Conservation (phyloP, 1,140 invertebrate genomes). For the Lethrus apterus region DNA sequence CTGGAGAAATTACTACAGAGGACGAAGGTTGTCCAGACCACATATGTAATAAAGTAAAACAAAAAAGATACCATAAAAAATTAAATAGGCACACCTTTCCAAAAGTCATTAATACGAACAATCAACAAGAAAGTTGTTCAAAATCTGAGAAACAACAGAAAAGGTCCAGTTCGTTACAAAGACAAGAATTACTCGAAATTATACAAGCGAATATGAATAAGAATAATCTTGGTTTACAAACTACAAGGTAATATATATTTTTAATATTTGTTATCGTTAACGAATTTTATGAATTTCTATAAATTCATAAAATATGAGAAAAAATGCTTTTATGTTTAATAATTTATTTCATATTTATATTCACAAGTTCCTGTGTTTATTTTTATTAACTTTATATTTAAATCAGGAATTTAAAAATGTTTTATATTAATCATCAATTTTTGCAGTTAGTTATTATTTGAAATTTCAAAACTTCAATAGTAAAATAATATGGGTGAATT, state of each 20-base stretch:
- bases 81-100: not conserved
- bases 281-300: no score
- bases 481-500: no score
- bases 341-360: no score
- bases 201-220: conserved; percentile 88
- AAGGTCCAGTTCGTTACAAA: conserved; percentile 63
- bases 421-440: no score
- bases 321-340: no score
- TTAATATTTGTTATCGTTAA: no score
- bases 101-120: conserved; percentile 11
- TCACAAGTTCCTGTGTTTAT: no score
- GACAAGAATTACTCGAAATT: conserved; percentile 75
- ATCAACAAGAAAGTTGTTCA: conserved; percentile 24
- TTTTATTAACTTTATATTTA: no score
- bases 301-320: no score
- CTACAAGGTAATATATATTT: conserved; percentile 61
- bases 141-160: conserved; percentile 37
- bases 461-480: no score
- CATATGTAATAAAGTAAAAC: conserved; percentile 14
- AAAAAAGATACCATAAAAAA: conserved; percentile 29
- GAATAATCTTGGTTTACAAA: conserved; percentile 77
- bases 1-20: conserved; percentile 42
- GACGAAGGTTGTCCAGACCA: conserved; percentile 32
- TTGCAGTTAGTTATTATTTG: no score
- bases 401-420: no score